These are phyloP conservation scores for Platygyra sinensis DNA, from an alignment of 64 coral and sea anemone genomes.

Conservation along the genomic window DNA sequence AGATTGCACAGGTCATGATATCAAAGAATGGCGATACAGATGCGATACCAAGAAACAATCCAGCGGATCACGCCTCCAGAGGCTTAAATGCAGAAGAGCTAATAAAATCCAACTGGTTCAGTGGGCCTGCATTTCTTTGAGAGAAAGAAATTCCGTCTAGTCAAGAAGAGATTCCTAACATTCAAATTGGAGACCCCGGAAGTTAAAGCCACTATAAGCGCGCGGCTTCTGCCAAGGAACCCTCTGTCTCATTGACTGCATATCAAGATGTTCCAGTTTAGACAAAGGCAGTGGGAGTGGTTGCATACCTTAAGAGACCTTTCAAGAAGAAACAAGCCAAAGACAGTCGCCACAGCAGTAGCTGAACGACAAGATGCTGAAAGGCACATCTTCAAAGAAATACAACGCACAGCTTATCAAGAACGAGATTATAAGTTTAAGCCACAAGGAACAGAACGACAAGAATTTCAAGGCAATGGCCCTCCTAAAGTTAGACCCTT, in stretches of 20 bases:
- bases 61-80: slow-evolving; percentile 35
- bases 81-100: slow-evolving; percentile 16
- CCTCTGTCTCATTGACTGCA: background rate
- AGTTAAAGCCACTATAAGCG: slow-evolving; percentile 25
- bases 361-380: slow-evolving; percentile 11
- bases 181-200: slow-evolving; percentile 16
- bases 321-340: slow-evolving; percentile 22
- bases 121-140: slow-evolving; percentile 33
- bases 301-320: background rate
- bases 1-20: slow-evolving; percentile 32
- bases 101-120: slow-evolving; percentile 38
- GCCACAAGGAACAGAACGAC: slow-evolving; percentile 4
- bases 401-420: slow-evolving; percentile 18
- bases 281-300: too few species aligned
- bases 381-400: slow-evolving; percentile 11
- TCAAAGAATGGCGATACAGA: slow-evolving; percentile 35
- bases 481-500: slow-evolving; percentile 4
- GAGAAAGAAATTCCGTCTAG: background rate
- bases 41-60: slow-evolving; percentile 20
- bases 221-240: background rate
- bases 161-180: background rate
- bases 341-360: slow-evolving; percentile 18
- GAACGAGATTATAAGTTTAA: slow-evolving; percentile 30
- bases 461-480: slow-evolving; percentile 20
- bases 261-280: too few species aligned